A percentile compares a stretch with the other conserved stretches of the same genome.
Conservation (phyloP, 2,888 invertebrate genomes). For the Oxycera nigricornis region DNA sequence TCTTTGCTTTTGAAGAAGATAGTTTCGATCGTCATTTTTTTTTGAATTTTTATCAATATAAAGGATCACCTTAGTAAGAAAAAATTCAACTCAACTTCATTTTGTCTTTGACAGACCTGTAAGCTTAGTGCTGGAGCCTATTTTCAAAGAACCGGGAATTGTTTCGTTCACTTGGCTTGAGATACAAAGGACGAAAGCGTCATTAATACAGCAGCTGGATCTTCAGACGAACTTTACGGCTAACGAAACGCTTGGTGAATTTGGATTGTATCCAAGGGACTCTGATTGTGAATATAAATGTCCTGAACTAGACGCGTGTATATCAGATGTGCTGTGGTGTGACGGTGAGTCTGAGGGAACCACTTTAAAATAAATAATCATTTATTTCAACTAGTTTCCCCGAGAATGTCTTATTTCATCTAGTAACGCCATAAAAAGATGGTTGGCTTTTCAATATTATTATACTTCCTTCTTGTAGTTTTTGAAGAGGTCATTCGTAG, state of each 20-base stretch:
- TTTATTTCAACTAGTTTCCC: too few species aligned
- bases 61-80: too few species aligned
- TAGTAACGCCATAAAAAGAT: too few species aligned
- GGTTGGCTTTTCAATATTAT: too few species aligned
- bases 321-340: constrained; percentile 76
- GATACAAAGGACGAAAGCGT: constrained; percentile 70
- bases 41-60: neutral
- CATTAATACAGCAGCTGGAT: constrained; percentile 68
- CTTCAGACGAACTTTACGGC: constrained; percentile 56
- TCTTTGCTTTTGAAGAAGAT: neutral
- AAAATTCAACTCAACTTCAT: neutral
- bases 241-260: constrained; percentile 61
- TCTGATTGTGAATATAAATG: constrained; percentile 70
- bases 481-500: too few species aligned
- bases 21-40: constrained; percentile 1
- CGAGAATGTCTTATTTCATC: too few species aligned
- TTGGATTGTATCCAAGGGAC: constrained; percentile 62
- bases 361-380: too few species aligned
- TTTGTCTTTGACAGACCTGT: constrained; percentile 62
- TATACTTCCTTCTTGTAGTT: too few species aligned
- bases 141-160: constrained; percentile 74
- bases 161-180: constrained; percentile 83
- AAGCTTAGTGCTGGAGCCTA: constrained; percentile 72
- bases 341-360: constrained; percentile 70
- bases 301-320: constrained; percentile 79